These are phyloP conservation scores for Argyresthia albistria DNA, from an alignment of 2,888 invertebrate genomes.

Conservation along the genomic window DNA sequence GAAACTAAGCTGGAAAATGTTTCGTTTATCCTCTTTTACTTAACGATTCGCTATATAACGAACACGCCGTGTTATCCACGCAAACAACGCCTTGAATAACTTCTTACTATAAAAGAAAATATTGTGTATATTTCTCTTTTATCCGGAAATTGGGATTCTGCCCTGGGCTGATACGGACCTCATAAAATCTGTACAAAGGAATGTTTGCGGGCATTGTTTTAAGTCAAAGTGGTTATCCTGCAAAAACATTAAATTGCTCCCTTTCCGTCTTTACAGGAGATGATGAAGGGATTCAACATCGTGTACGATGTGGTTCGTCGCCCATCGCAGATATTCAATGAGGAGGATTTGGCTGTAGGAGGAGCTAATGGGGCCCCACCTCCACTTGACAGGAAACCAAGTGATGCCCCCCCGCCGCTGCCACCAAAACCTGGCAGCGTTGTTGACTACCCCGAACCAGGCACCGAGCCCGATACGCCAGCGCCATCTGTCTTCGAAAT, in stretches of 20 bases:
- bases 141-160: too few relatives aligned
- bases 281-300: slow-evolving; percentile 87
- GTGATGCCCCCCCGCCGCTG: slow-evolving; percentile 55
- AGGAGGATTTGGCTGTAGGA: slow-evolving; percentile 50
- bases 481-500: slow-evolving; percentile 84
- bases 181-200: too few relatives aligned
- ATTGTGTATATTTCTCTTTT: too few relatives aligned
- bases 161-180: too few relatives aligned
- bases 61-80: too few relatives aligned
- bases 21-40: too few relatives aligned
- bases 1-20: too few relatives aligned
- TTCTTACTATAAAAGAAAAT: too few relatives aligned
- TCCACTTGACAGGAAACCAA: slow-evolving; percentile 33
- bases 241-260: background rate
- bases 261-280: slow-evolving; percentile 72
- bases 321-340: slow-evolving; percentile 77
- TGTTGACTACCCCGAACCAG: slow-evolving; percentile 35
- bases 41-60: too few relatives aligned
- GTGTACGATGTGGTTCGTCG: slow-evolving; percentile 85
- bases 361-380: slow-evolving; percentile 31
- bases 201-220: too few relatives aligned
- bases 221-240: too few relatives aligned
- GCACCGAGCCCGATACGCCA: slow-evolving; percentile 81
- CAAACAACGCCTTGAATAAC: too few relatives aligned
- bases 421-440: slow-evolving; percentile 48